Base-by-base conservation (phyloP, 2,888 invertebrate genomes). In the Acrobasis consociella region DNA sequence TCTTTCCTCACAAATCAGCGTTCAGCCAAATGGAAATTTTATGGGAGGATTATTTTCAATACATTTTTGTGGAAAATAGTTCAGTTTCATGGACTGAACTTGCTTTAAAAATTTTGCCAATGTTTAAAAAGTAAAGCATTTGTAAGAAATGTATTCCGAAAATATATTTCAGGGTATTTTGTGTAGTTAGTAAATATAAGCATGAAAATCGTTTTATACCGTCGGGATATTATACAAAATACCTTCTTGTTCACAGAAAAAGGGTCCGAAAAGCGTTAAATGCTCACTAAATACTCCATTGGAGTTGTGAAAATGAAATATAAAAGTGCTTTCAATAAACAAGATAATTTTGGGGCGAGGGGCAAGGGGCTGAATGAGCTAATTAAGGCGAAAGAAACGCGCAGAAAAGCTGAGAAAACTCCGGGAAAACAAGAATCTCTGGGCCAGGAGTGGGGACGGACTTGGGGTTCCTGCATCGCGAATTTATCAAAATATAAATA, bases 341-440 rank as follows among this genome's bases (percentile, higher is more conserved):
- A 91, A 85, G 85, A 86, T 87, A 85, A 87, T 87, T 86, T 85
- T 79, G 82, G 81, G 75, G 72, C 67, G 65, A 63, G 65, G 65
- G 67, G 68, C 67, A 66, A 71, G 75, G 74, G 74, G 77, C 81
- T 91, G 91, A 92, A 92, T 92, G 90, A 90, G 90, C 91, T 92
- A 92, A 92, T 92, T 92, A 92, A 87, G 91, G 81, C 82, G 88
- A 90, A 92, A 91, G 91, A 91, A 91, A 86, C 84, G 87, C 82
- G 81, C 86, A 91, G 91, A 90, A 91, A 91, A 89, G 90, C 84
- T 74, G 81, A 86, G 91, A 91, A 91, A 91, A 91, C 87, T 91
- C 82, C 71, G 78, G 79, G 87, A 91, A 91, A 91, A 91, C 91
- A 92, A 91, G 91, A 89, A 91, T 89, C 89, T 87, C 87, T 83